Conservation (phyloP, 2,888 invertebrate genomes). For the Gortyna flavago region DNA sequence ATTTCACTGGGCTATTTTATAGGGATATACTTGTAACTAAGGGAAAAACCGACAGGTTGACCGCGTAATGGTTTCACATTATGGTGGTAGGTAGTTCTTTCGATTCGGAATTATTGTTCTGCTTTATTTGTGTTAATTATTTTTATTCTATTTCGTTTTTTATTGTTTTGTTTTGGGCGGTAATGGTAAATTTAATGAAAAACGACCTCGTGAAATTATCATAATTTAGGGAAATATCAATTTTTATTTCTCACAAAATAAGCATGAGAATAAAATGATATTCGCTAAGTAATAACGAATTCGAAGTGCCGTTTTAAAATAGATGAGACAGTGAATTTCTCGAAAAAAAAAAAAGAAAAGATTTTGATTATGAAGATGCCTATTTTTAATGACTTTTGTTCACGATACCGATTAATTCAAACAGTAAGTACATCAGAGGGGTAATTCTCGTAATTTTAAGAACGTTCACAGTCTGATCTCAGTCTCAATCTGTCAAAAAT, state of each 20-base stretch:
- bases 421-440: slow-evolving; percentile 15
- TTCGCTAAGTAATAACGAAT: slow-evolving; percentile 17
- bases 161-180: slow-evolving; percentile 18
- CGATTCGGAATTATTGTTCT: slow-evolving; percentile 41
- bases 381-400: slow-evolving; percentile 11
- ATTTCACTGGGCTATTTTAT: slow-evolving; percentile 30
- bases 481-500: too few relatives aligned
- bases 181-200: slow-evolving; percentile 33
- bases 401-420: background rate
- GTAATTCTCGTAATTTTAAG: too few relatives aligned
- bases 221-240: slow-evolving; percentile 49
- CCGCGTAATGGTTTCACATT: slow-evolving; percentile 62
- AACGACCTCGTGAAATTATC: slow-evolving; percentile 34
- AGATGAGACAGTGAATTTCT: background rate
- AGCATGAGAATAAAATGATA: background rate
- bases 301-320: slow-evolving; percentile 33
- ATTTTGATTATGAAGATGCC: slow-evolving; percentile 1
- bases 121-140: slow-evolving; percentile 47
- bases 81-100: slow-evolving; percentile 43
- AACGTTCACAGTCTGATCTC: too few relatives aligned
- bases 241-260: slow-evolving; percentile 21
- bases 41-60: slow-evolving; percentile 45
- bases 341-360: background rate
- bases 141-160: slow-evolving; percentile 37
- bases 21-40: slow-evolving; percentile 34